Conservation (phyloP, 2,888 invertebrate species). For the Lutraria lutraria region DNA sequence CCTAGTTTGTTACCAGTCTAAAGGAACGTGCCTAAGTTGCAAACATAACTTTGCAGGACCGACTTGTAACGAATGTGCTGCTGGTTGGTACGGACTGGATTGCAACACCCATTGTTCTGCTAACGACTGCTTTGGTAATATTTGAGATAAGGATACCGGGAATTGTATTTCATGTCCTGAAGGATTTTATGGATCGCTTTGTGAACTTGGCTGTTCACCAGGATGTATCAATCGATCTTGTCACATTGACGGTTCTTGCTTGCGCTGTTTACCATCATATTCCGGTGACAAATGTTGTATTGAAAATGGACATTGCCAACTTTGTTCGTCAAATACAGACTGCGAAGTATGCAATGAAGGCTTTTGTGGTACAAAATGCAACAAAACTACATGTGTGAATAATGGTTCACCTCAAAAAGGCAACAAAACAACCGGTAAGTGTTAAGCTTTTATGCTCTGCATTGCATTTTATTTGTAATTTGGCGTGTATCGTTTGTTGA, state of each 20-base stretch:
- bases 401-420: neutral
- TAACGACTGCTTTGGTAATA: neutral
- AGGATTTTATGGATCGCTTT: neutral
- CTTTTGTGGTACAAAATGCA: neutral
- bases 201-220: neutral
- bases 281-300: neutral
- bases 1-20: no score
- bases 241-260: neutral
- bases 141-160: neutral
- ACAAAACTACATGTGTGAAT: neutral
- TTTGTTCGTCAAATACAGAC: neutral
- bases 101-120: neutral
- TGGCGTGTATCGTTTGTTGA: neutral
- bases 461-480: neutral
- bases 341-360: neutral
- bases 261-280: neutral
- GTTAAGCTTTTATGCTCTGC: no score
- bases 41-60: neutral
- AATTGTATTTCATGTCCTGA: neutral
- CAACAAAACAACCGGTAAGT: neutral
- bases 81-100: neutral
- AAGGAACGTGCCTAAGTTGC: no score
- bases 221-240: neutral
- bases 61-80: neutral
- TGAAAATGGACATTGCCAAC: neutral